These are phyloP conservation scores for Eudasyphora cyanicolor DNA, from an alignment of 2,888 invertebrate species.

Conservation along the genomic window DNA sequence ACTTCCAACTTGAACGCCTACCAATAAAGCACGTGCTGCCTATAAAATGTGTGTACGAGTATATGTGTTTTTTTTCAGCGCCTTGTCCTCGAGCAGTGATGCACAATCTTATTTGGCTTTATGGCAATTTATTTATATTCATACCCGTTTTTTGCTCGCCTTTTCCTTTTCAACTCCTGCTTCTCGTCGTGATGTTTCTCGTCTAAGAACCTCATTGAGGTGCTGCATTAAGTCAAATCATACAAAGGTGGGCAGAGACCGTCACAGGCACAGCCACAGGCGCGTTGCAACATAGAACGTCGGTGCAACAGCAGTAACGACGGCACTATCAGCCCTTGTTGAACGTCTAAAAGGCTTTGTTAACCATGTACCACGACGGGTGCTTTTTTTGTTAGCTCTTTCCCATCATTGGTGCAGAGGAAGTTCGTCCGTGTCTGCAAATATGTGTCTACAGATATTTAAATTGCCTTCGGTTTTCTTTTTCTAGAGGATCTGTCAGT, in stretches of 20 bases:
- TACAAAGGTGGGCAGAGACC: conserved; percentile 59
- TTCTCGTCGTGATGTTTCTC: neutral
- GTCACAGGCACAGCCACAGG: neutral
- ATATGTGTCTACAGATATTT: conserved; percentile 47
- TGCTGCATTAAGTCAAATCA: conserved; percentile 41
- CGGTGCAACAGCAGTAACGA: conserved; percentile 20
- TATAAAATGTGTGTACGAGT: conserved; percentile 39
- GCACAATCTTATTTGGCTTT: conserved; percentile 48
- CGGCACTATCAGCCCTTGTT: neutral
- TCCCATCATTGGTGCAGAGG: conserved; percentile 35
- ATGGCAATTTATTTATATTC: conserved; percentile 36
- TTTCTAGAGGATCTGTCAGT: conserved; percentile 33
- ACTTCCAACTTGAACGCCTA: conserved; percentile 61
- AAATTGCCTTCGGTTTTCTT: conserved; percentile 53
- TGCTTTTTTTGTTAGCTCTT: conserved; percentile 9
- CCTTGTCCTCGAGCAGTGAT: conserved; percentile 47
- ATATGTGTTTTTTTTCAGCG: conserved; percentile 47
- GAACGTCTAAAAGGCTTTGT: neutral
- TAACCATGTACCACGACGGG: conserved; percentile 27
- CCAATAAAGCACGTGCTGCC: conserved; percentile 61
- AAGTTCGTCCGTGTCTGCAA: conserved; percentile 39
- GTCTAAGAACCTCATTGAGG: conserved; percentile 40
- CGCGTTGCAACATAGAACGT: conserved; percentile 19
- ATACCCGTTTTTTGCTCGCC: neutral
- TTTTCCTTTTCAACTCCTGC: conserved; percentile 9